Percentiles rank a stretch among this genome's conserved stretches.
Evolutionary conservation across 2,113 vertebrate species (phyloP).

Genomic region (Pterophyllum scalare): DNA sequence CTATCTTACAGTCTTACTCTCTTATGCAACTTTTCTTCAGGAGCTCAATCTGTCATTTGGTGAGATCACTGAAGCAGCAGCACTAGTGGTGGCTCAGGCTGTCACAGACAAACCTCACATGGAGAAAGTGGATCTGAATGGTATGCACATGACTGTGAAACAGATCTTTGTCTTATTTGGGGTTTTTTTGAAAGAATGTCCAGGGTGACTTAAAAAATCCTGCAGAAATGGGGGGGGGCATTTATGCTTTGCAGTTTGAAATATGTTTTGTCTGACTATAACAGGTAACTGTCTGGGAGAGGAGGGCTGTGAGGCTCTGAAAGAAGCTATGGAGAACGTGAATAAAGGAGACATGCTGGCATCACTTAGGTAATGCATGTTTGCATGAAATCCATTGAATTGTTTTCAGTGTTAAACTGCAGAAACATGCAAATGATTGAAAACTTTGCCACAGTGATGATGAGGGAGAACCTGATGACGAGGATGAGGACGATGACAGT

Average conservation of each 20-base stretch:
- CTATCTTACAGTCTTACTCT: background rate
- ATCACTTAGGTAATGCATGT: slow-evolving; percentile 82
- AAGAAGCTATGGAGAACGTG: slow-evolving; percentile 85
- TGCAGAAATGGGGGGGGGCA: background rate
- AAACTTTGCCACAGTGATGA: slow-evolving; percentile 70
- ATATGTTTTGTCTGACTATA: background rate
- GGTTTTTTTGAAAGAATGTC: background rate
- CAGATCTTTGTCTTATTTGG: background rate
- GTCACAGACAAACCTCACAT: slow-evolving; percentile 85
- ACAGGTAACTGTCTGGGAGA: slow-evolving; percentile 92
- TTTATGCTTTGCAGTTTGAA: background rate
- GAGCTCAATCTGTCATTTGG: slow-evolving; percentile 96
- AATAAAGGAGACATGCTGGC: slow-evolving; percentile 87
- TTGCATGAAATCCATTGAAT: background rate
- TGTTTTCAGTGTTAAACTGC: background rate
- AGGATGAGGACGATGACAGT: slow-evolving; percentile 42
- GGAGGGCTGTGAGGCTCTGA: slow-evolving; percentile 91
- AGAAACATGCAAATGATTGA: background rate
- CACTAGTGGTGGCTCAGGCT: slow-evolving; percentile 86
- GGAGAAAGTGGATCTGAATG: slow-evolving; percentile 94
- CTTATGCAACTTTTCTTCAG: slow-evolving; percentile 62
- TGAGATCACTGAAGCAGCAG: slow-evolving; percentile 91
- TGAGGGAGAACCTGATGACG: slow-evolving; percentile 80
- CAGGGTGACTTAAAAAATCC: background rate
- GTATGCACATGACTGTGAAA: slow-evolving; percentile 62